A percentile compares a stretch with the other conserved stretches of the same genome.
phyloP scores from a whole-genome alignment of 92 coral and sea anemone genomes.

The Actinostola sp. region DNA sequence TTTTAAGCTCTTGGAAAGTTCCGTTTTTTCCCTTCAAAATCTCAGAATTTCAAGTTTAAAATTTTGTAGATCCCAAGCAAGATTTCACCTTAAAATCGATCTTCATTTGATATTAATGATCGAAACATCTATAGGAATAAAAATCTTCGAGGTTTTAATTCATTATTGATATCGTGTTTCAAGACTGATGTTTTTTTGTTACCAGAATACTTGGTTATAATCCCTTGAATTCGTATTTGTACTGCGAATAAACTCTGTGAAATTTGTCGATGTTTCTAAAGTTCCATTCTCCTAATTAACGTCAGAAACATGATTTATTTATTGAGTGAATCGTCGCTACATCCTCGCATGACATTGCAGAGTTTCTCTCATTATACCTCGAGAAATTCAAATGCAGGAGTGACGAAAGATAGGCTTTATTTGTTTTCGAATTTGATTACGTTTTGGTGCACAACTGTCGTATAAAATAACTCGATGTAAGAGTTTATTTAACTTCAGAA shows the following conservation, averaged over 20 bases:
- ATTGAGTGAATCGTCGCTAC: background rate
- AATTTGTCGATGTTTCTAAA: conserved; percentile 1
- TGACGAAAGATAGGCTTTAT: conserved; percentile 13
- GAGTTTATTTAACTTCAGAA: conserved; percentile 18
- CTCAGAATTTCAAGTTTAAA: no score
- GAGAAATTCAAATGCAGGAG: background rate
- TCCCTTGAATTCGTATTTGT: background rate
- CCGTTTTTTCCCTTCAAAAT: no score
- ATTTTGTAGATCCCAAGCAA: background rate
- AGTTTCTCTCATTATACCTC: background rate
- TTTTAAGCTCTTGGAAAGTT: no score
- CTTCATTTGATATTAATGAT: conserved; percentile 16
- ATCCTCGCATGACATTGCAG: background rate
- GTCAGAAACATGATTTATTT: conserved; percentile 15
- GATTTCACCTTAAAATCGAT: background rate
- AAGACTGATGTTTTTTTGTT: background rate
- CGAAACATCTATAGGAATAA: background rate
- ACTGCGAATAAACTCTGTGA: background rate
- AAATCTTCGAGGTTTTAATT: background rate
- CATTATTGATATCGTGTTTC: conserved; percentile 4
- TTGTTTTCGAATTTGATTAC: conserved; percentile 12
- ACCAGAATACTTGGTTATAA: conserved; percentile 1
- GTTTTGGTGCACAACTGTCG: conserved; percentile 1
- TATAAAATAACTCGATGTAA: conserved; percentile 1
- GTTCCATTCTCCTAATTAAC: conserved; percentile 6